Evolutionary conservation across 2,888 invertebrate species (phyloP), one percentile per base, ranked within the genome.

Genomic region (Drosophila pseudotakahashii): DNA sequence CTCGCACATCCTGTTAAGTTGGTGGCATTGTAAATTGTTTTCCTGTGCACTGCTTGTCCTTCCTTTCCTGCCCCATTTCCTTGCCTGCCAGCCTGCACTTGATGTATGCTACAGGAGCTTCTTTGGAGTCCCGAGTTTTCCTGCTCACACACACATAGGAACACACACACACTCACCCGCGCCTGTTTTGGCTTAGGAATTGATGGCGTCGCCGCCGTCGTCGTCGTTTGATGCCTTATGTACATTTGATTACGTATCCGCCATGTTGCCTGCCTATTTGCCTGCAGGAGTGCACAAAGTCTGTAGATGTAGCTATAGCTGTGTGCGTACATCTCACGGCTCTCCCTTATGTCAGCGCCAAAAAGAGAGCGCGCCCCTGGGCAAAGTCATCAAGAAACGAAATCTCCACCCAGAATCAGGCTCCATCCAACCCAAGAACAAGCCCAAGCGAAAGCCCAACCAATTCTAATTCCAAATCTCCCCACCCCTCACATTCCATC

Each of bases 221-320:
- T 74, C 77, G 70, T 57, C 72, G 73, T 74, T 78, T 76, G 76
- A 77, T 78, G 85, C 67, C 76, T 79, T 76, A 77, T 85, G 76
- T 76, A 81, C 82, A 88, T 84, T 88, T 84, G 78, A 86, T 86
- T 86, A 84, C 81, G 87, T 82, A 82, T 79, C 82, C 84, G 84
- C 78, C 66, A 69, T 75, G 83, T 69, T 73, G 79, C 59, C 73
- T 57, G 70, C 39, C 53, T 64, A 64, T 75, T 75, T 75, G 71
- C 71, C 71, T 52, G 63, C 50, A 57, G 53, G 57, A 53, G 60
- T 71, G 63, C 66, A 61, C 53, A 48, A 55, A 44, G 54, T 39
- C 53, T 11, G 14, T 26, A 16, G 44, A 3, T 42, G 42, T 1
- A 26, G 5, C 6, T 26, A 1, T 19, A 13, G 13, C 11, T 37